Base-by-base conservation (phyloP, 2,797 vertebrate genomes). In the Crossoptilon crossoptilon region DNA sequence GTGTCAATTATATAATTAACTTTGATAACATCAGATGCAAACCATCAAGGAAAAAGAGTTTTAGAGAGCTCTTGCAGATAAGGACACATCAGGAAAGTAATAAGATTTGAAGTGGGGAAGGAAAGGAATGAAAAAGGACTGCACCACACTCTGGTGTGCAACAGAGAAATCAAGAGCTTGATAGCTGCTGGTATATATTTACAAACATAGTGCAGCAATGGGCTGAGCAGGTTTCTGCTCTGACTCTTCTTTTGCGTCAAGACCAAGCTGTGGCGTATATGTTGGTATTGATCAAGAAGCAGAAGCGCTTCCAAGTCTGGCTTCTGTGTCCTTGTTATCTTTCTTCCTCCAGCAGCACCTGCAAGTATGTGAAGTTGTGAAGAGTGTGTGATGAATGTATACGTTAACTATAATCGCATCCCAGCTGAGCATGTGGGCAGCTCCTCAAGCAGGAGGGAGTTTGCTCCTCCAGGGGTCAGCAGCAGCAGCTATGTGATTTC, bases 1-100 rank as follows among this genome's bases (percentile, higher is more conserved):
- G 10, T 56, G 69, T 62, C 87, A 94, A 80, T 95, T 90, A 74
- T 29, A 62, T 89, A 75, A 88, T 95, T 97, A 95, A 70, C 67
- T 80, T 67, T 72, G 78, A 87, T 85, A 87, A 87, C 62, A 74
- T 92, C 80, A 77, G 73, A 84, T 88, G 64, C 60, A 92, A 91
- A 78, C 64, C 79, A 75, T 74, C 31, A 78, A 88, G 66, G 55
- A 77, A 91, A 86, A 86, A 58, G 23, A 14, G 9, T 22, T 85
- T 69, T 68, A 35, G 82, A 73, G 85, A 66, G 26, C 19, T 90
- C 63, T 80, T 72, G 64, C 73, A 85, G 51, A 31, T 62, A 68
- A 9, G 7, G 11, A 7, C 9, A 2, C 2, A 4, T 37, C 17
- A 39, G 51, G 48, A 41, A 19, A 71, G n/a, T 23, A 39, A 0